Conservation (phyloP, 1,140 invertebrate genomes). For the Harpegnathos saltator region DNA sequence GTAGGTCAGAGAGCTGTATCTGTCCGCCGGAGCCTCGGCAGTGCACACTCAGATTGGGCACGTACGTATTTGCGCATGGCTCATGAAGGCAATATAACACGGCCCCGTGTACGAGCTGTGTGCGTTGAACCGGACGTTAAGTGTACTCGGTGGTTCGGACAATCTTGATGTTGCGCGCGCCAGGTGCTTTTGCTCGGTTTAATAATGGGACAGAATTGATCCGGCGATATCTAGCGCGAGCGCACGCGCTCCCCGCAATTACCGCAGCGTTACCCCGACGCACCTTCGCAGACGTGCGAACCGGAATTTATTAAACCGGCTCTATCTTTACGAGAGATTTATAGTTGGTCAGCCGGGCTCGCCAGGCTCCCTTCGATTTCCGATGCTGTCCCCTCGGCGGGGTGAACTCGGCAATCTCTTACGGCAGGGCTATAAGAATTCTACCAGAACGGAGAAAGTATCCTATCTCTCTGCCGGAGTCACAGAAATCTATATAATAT, state of each 20-base stretch:
- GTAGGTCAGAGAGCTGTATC: slow-evolving; percentile 45
- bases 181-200: slow-evolving; percentile 55
- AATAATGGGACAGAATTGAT: slow-evolving; percentile 65
- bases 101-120: slow-evolving; percentile 25
- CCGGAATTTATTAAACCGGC: slow-evolving; percentile 6
- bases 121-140: slow-evolving; percentile 59
- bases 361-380: too few species aligned
- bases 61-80: slow-evolving; percentile 31
- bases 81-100: slow-evolving; percentile 47
- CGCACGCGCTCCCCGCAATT: slow-evolving; percentile 40
- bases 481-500: too few species aligned
- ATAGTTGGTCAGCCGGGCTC: too few species aligned
- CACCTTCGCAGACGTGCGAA: neutral
- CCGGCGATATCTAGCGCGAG: slow-evolving; percentile 16
- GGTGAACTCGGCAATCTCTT: too few species aligned
- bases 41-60: slow-evolving; percentile 55
- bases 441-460: too few species aligned
- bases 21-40: slow-evolving; percentile 14
- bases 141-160: slow-evolving; percentile 59
- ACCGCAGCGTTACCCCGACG: neutral
- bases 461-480: too few species aligned
- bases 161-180: slow-evolving; percentile 60
- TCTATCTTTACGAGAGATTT: too few species aligned
- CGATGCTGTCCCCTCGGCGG: too few species aligned
- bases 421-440: too few species aligned